Base-by-base conservation (phyloP, 2,797 vertebrate species). In the Hoplostethus mediterraneus region DNA sequence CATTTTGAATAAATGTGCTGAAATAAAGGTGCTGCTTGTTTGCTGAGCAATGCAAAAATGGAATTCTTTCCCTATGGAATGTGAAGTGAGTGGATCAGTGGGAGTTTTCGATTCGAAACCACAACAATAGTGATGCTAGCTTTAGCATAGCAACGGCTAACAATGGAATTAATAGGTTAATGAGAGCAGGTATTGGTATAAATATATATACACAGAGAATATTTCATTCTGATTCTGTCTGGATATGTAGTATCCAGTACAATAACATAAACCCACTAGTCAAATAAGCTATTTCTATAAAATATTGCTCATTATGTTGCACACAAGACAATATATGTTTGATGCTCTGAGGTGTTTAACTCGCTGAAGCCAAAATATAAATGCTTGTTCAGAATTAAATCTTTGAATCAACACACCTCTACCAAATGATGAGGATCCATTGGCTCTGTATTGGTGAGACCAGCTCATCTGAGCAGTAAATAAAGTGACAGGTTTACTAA, bases 21-120 rank as follows among this genome's bases (percentile, higher is more conserved):
- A 57, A 33, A 57, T 57, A 56, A 56, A 67, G 54, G 42, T 52
- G 38, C 25, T 54, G 38, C 52, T 28, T 54, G 51, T 54, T 55
- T 42, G 12, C 54, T 67, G 28, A 56, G 54, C 42, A 33, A 42
- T 44, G 42, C 64, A 45, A 54, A 44, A 45, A 44, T 48, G 53
- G 16, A 28, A 31, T 57, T 47, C 63, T 55, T 54, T 66, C 5
- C 55, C 63, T 14, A 45, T 31, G 16, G 45, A 52, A 45, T 21
- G 40, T 54, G 36, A 44, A 14, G 25, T 45, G 44, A 51, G 8
- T 4, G 63, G 40, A 66, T 66, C 21, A 66, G 52, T 13, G 25
- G 17, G 51, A 65, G 9, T 30, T 54, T 44, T 55, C 28, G 9
- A 45, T 45, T 55, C 51, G 9, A 45, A 33, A 42, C 33, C 33